Evolutionary conservation across 2,797 vertebrate genomes (phyloP), one percentile per base, ranked within the genome.

Genomic region (Huso huso): DNA sequence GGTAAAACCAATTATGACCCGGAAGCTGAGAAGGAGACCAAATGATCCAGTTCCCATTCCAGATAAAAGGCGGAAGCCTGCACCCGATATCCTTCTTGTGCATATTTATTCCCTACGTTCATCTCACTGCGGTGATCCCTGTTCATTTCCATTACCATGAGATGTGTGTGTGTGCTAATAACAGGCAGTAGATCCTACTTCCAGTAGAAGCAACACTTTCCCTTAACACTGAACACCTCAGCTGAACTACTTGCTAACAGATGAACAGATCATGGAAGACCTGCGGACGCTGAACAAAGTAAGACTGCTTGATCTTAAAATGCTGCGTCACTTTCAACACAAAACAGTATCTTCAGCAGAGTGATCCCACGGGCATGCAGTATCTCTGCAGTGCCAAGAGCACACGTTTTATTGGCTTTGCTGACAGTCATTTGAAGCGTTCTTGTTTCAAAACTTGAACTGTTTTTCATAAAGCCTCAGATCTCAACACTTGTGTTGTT

Each of bases 211-310:
- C 8, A 53, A 3, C 7, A 53, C 1, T 49, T 48, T 69, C 79
- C 89, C 81, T 90, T 95, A 82, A 95, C 84, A 82, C 76, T 11
- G 55, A 76, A 64, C 70, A 95, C 94, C 93, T 74, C 97, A 99
- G 92, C 84, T 99, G 66, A 99, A 99, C 84, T 99, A 98, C 73
- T 86, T 99, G 82, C 83, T 99, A 75, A 94, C 95, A 72, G 97
- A 99, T 61, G 97, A 99, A 63, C 97, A 99, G 81, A 99, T 99
- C 81, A 94, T 95, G 94, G 97, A 99, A 78, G 97, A 99, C 79
- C 83, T 99, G 73, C 89, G 95, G 78, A 95, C 92, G 0, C 84
- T 99, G 72, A 99, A 99, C 81, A 99, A 99, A 89, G 97, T 95
- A 74, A 70, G 62, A 57, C 51, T 64, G 58, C 23, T 51, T 52